A percentile compares a stretch with the other conserved stretches of the same genome.
Evolutionary conservation across 2,888 invertebrate species (phyloP).

Genomic region (Ligdia adustata): DNA sequence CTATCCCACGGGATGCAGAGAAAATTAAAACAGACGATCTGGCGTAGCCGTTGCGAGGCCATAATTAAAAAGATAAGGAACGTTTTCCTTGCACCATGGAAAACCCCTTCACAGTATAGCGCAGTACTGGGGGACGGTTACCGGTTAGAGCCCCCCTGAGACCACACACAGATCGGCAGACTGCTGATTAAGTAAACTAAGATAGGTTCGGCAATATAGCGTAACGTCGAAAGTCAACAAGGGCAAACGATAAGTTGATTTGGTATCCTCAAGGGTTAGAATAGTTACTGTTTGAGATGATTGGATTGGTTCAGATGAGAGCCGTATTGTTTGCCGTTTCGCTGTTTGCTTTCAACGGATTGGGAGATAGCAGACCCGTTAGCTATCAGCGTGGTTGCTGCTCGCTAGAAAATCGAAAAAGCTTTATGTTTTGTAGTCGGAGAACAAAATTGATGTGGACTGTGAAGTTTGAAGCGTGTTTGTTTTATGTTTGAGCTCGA

Average conservation of each 20-base stretch:
- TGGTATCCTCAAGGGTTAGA: conserved; percentile 78
- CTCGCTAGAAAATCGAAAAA: conserved; percentile 2
- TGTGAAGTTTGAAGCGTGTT: too few species aligned
- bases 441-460: conserved; percentile 5
- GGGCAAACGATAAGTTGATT: conserved; percentile 81
- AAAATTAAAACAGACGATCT: conserved; percentile 82
- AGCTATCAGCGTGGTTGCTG: conserved; percentile 7
- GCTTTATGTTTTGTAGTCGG: conserved; percentile 1
- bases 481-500: too few species aligned
- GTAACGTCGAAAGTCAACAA: conserved; percentile 81
- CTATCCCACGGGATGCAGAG: conserved; percentile 60
- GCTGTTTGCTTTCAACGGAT: conserved; percentile 28
- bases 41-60: conserved; percentile 66
- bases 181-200: conserved; percentile 83
- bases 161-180: conserved; percentile 67
- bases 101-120: conserved; percentile 71
- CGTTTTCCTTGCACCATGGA: conserved; percentile 70
- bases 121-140: conserved; percentile 58
- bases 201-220: conserved; percentile 78
- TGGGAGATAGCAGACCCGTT: conserved; percentile 45
- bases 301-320: conserved; percentile 73
- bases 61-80: conserved; percentile 84
- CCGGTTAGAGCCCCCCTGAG: conserved; percentile 76
- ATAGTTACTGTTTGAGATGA: conserved; percentile 80
- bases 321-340: conserved; percentile 61